A percentile compares a stretch with the other conserved stretches of the same genome.
phyloP scores from a whole-genome alignment of 1,140 invertebrate genomes.

The Venturia canescens region DNA sequence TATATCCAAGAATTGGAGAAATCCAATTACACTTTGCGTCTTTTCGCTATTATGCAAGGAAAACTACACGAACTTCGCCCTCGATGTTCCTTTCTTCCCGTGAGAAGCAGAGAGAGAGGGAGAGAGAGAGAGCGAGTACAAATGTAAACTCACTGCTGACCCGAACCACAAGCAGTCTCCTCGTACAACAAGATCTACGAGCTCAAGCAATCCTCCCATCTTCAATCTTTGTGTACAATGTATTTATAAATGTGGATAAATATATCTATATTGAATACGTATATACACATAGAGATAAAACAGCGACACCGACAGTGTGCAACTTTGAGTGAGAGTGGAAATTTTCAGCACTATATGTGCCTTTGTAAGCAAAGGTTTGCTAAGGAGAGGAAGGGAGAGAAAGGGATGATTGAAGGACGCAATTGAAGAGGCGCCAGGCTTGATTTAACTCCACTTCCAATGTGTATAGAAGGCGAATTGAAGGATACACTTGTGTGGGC shows the following conservation, averaged over 20 bases:
- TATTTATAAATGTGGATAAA: neutral
- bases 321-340: slow-evolving; percentile 6
- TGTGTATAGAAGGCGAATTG: neutral
- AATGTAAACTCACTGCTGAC: slow-evolving; percentile 20
- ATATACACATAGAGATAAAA: neutral
- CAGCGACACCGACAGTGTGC: neutral
- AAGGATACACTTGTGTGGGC: neutral
- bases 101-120: neutral
- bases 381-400: neutral
- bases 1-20: slow-evolving; percentile 16
- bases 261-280: neutral
- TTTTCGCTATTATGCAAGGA: slow-evolving; percentile 1
- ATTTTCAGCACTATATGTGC: neutral
- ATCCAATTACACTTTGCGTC: slow-evolving; percentile 20
- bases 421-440: slow-evolving; percentile 16
- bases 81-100: neutral
- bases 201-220: neutral
- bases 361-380: neutral
- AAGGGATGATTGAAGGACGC: slow-evolving; percentile 13
- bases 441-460: slow-evolving; percentile 12
- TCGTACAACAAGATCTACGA: slow-evolving; percentile 24
- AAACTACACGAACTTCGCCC: slow-evolving; percentile 2
- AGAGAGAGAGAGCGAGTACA: neutral
- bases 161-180: neutral
- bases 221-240: slow-evolving; percentile 1